These are phyloP conservation scores for Trachelus troglodyta DNA, from an alignment of 2,888 invertebrate species.

Conservation along the genomic window DNA sequence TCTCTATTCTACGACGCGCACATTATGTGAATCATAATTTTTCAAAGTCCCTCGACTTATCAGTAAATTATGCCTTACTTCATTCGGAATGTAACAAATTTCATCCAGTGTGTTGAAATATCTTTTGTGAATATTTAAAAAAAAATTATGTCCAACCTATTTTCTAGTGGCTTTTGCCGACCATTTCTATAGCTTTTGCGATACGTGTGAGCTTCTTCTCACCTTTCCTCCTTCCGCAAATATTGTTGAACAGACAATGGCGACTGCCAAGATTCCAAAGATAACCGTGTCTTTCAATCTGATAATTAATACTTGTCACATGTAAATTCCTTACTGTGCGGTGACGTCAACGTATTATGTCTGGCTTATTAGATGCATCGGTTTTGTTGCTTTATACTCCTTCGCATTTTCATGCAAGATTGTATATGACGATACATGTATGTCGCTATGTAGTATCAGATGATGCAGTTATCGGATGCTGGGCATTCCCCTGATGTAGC, in stretches of 20 bases:
- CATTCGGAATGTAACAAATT: too few relatives aligned
- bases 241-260: conserved; percentile 4
- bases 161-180: conserved; percentile 9
- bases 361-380: background rate
- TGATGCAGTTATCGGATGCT: background rate
- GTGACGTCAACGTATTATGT: background rate
- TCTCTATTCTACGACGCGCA: background rate
- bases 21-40: background rate
- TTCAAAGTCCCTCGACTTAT: background rate
- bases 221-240: conserved; percentile 5
- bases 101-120: background rate
- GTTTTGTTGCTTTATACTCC: background rate
- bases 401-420: background rate
- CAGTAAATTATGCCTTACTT: background rate
- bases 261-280: background rate
- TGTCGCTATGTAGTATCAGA: background rate
- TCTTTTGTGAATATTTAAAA: conserved; percentile 6
- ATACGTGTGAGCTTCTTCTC: background rate
- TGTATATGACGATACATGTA: background rate
- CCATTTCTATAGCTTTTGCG: conserved; percentile 13
- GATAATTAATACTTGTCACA: background rate
- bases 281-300: background rate
- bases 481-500: background rate
- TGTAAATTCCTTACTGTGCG: background rate
- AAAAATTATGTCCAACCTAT: conserved; percentile 3